phyloP scores from a whole-genome alignment of 2,888 invertebrate genomes.

The Clusia tigrina region DNA sequence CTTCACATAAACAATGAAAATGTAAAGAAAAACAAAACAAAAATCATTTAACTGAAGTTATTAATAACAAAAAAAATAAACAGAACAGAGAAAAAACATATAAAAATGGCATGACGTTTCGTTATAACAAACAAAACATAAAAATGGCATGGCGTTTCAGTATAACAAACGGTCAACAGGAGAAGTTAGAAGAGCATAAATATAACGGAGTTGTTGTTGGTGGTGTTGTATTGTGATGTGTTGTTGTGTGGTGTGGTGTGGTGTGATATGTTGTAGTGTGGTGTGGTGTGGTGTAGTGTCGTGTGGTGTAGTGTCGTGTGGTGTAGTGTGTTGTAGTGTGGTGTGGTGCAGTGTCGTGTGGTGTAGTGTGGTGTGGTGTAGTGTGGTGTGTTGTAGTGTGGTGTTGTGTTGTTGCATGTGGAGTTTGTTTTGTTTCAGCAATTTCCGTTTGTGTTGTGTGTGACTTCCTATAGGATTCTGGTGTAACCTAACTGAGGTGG shows the following conservation, averaged over 20 bases:
- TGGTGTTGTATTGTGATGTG: slow-evolving; percentile 25
- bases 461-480: no score
- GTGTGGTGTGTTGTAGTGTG: slow-evolving; percentile 13
- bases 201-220: slow-evolving; percentile 26
- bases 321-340: slow-evolving; percentile 23
- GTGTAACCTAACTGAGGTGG: no score
- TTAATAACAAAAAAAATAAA: neutral
- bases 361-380: slow-evolving; percentile 30
- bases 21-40: no score
- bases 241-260: slow-evolving; percentile 20
- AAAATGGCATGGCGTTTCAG: slow-evolving; percentile 18
- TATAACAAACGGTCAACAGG: slow-evolving; percentile 61
- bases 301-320: slow-evolving; percentile 24
- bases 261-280: slow-evolving; percentile 27
- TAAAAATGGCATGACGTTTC: neutral
- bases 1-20: slow-evolving; percentile 30
- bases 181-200: slow-evolving; percentile 47
- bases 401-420: neutral
- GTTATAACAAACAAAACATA: neutral
- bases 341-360: slow-evolving; percentile 10
- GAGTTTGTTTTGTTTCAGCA: slow-evolving; percentile 20
- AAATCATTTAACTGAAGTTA: slow-evolving; percentile 15
- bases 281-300: slow-evolving; percentile 18
- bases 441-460: neutral
- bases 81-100: neutral